These are phyloP conservation scores for Germaria angustata DNA, from an alignment of 2,888 invertebrate genomes.

Conservation along the genomic window DNA sequence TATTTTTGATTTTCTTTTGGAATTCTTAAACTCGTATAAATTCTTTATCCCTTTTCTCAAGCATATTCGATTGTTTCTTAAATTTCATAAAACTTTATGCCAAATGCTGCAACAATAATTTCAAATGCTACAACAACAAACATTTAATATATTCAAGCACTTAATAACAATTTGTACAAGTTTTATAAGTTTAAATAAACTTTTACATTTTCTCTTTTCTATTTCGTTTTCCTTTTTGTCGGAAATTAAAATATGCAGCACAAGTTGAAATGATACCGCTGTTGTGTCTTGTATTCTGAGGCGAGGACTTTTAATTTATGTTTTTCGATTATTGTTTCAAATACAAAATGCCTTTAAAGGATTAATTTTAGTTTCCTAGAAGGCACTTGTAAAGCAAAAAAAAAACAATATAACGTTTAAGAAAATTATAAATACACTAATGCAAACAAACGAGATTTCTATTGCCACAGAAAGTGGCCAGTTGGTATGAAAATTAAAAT, in stretches of 20 bases:
- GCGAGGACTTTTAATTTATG: conserved; percentile 1
- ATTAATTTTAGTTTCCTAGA: background rate
- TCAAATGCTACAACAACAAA: background rate
- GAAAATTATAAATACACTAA: too few relatives aligned
- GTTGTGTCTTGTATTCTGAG: background rate
- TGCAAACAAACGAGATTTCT: too few relatives aligned
- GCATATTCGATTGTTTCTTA: background rate
- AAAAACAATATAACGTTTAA: too few relatives aligned
- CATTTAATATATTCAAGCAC: conserved; percentile 30
- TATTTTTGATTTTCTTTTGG: background rate
- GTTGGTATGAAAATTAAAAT: too few relatives aligned
- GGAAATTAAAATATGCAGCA: conserved; percentile 44
- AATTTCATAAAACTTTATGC: conserved; percentile 4
- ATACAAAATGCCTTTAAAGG: background rate
- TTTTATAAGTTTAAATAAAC: conserved; percentile 41
- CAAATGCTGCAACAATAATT: background rate
- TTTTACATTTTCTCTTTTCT: conserved; percentile 17
- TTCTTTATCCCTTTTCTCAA: background rate
- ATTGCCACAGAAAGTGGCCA: too few relatives aligned
- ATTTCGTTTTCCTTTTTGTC: background rate
- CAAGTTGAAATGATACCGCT: background rate
- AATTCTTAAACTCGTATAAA: too few relatives aligned
- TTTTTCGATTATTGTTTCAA: background rate
- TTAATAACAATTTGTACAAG: conserved; percentile 51
- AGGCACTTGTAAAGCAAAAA: background rate